Evolutionary conservation across 2,888 invertebrate species (phyloP), one percentile per base, ranked within the genome.

Genomic region (Acrobeloides nanus): DNA sequence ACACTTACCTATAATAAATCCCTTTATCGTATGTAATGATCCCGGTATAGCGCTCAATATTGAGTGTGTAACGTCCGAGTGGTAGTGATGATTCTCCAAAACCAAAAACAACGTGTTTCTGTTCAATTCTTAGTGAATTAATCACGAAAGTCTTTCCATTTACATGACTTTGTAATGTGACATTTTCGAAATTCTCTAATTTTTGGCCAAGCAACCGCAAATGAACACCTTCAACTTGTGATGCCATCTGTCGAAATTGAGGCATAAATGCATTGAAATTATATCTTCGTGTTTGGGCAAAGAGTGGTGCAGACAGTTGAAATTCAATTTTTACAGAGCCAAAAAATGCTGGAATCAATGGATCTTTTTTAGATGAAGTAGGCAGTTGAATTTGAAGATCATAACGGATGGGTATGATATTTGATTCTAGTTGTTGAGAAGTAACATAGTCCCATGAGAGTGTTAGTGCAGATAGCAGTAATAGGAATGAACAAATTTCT

Each of bases 11-110:
- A 34, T 53, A 53, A 26, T 55, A 55, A 10, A 53, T 38, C 7
- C 53, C 56, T 8, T 56, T 43, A 4, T 49, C 43, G 31, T 59
- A 55, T n/a, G 61, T 59, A 24, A 59, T 59, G 10, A 57, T 31
- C n/a, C 59, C 59, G 33, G 51, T 31, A 39, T 58, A 61, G 23
- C 59, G 50, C 20, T 54, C 59, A 21, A 59, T 62, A 23, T 39
- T 33, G 26, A 59, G 38, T 5, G 49, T 45, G 38, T 59, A 59
- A 15, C 51, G 31, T 12, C 59, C 59, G 8, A 44, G 54, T 6
- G 40, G 20, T 6, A 59, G 26, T 4, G 39, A 37, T 3, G 42
- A 20, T 41, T 57, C 57, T 18, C 42, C 43, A 6, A 45, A 15
- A 29, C 47, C 33, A 34, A 52, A 53, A 17, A 55, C 46, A 18